Evolutionary conservation across 2,888 invertebrate genomes (phyloP).

Genomic region (Panopea generosa): DNA sequence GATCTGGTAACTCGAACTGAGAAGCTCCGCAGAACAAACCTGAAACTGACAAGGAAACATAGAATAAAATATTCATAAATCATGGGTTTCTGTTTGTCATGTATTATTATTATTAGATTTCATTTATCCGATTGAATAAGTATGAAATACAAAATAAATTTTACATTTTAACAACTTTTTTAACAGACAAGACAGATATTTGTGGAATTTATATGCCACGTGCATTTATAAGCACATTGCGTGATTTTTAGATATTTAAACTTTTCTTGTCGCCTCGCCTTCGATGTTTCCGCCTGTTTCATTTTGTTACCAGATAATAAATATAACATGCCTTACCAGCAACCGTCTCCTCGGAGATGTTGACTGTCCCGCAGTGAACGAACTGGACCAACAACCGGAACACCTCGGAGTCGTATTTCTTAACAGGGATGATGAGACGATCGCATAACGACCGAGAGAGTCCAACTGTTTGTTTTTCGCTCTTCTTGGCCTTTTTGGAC

Average conservation of each 20-base stretch:
- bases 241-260: background rate
- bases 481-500: conserved; percentile 19
- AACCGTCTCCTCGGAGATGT: conserved; percentile 35
- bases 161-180: too few species aligned
- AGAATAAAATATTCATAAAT: too few species aligned
- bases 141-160: too few species aligned
- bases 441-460: conserved; percentile 3
- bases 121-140: too few species aligned
- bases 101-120: too few species aligned
- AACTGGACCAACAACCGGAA: conserved; percentile 50
- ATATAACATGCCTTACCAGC: conserved; percentile 28
- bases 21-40: conserved; percentile 58
- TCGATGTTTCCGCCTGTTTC: too few species aligned
- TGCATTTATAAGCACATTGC: background rate
- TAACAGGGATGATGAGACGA: conserved; percentile 36
- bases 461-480: background rate
- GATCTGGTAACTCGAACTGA: conserved; percentile 56
- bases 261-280: too few species aligned
- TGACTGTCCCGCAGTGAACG: conserved; percentile 40
- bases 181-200: too few species aligned
- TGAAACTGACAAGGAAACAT: conserved; percentile 7
- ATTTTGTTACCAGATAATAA: too few species aligned
- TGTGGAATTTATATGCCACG: too few species aligned
- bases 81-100: too few species aligned
- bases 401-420: conserved; percentile 49